phyloP scores from a whole-genome alignment of 2,888 invertebrate species.

The Atethmia centrago region DNA sequence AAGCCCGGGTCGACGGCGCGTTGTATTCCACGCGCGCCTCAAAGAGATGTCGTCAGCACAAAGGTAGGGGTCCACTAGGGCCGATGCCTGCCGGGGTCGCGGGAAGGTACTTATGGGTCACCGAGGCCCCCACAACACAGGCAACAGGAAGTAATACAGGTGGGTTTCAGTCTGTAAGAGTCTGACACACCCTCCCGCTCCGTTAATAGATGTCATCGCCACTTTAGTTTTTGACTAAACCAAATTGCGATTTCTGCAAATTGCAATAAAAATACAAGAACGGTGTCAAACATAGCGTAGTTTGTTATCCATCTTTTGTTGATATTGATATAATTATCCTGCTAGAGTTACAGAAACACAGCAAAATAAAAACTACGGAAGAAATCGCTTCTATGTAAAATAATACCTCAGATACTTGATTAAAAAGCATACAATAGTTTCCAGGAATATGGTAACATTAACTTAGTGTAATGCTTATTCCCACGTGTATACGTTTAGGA shows the following conservation, averaged over 20 bases:
- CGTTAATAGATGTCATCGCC: background rate
- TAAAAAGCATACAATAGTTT: slow-evolving; percentile 57
- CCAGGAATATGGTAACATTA: slow-evolving; percentile 66
- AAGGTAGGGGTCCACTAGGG: no score
- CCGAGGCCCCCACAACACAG: no score
- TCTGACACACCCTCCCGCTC: no score
- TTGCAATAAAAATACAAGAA: background rate
- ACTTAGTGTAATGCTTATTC: slow-evolving; percentile 65
- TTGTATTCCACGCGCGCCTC: no score
- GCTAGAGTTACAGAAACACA: slow-evolving; percentile 25
- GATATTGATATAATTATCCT: background rate
- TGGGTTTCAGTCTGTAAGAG: no score
- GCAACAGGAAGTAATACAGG: no score
- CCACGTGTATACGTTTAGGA: slow-evolving; percentile 68
- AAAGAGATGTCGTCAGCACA: no score
- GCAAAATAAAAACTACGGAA: slow-evolving; percentile 32
- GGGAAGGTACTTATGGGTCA: no score
- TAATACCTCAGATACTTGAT: slow-evolving; percentile 48
- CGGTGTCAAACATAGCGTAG: background rate
- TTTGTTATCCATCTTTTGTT: background rate
- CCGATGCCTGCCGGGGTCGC: no score
- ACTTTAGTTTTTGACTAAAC: background rate
- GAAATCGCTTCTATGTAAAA: slow-evolving; percentile 41
- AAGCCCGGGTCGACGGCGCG: no score
- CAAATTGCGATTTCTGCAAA: background rate